Evolutionary conservation across 1,140 invertebrate genomes (phyloP), one percentile per base, ranked within the genome.

Genomic region (Acromyrmex echinatior): DNA sequence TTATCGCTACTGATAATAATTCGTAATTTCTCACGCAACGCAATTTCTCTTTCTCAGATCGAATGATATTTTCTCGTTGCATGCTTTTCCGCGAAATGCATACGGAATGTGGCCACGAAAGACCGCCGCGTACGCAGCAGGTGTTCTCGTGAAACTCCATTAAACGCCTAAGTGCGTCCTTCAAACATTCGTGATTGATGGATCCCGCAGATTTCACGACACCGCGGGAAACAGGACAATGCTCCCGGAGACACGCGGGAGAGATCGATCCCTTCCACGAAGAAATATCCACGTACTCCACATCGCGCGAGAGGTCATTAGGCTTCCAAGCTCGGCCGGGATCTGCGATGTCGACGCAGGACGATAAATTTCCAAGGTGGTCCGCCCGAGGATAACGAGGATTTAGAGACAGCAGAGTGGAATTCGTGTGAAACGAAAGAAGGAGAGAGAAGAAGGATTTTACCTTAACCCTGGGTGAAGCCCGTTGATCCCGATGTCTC

Each of bases 361-460:
- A 89, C 90, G 86, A 91, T 91, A 91, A 91, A 91, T 91, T 91
- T 89, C 77, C 80, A 51, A 89, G 90, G 51, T 89, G 90, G 87
- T 87, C 86, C 82, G 74, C 63, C 49, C 51, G 73, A 35, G 82
- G 71, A 79, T 86, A 86, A 86, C 74, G 74, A 86, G 82, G 76
- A 86, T 86, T 86, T 86, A 77, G 82, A 86, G 82, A 79, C 65
- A 76, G 70, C 65, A 71, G 21, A 71, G 87, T 78, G 62, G 56
- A 60, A 90, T 70, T 74, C 62, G 49, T 76, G 70, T 60, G 73
- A 58, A 77, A 87, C 58, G 65, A 90, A 65, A 65, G 73, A 73
- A 60, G 56, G 28, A 66, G 63, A 39, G 63, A 77, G 45, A n/a
- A 71, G 39, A 14, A 63, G 39, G 10, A 35, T 53, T 65, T 16